A percentile compares a stretch with the other conserved stretches of the same genome.
These are phyloP conservation scores for Parambassis ranga DNA, from an alignment of 2,797 vertebrate species.

Conservation along the genomic window DNA sequence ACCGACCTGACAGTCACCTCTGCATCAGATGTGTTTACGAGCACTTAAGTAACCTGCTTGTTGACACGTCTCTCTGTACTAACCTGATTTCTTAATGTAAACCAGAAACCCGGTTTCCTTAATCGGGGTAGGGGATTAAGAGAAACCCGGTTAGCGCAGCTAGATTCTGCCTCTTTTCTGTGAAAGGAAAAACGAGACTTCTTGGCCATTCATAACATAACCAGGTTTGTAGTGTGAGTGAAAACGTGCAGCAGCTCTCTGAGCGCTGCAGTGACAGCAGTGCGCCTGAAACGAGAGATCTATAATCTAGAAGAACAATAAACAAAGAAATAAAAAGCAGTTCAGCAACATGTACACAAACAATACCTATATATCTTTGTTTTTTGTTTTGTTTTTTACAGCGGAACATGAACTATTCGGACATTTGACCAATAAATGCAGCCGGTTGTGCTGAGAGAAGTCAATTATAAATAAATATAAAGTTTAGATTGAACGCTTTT, in stretches of 20 bases:
- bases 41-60: background rate
- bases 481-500: too few relatives aligned
- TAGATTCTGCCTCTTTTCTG: background rate
- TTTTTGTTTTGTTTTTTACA: too few relatives aligned
- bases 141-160: conserved; percentile 36
- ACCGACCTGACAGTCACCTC: background rate
- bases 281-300: too few relatives aligned
- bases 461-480: too few relatives aligned
- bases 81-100: conserved; percentile 39
- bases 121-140: conserved; percentile 29
- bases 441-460: too few relatives aligned
- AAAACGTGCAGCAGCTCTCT: too few relatives aligned
- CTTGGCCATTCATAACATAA: background rate
- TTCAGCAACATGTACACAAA: too few relatives aligned
- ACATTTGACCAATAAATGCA: too few relatives aligned
- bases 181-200: background rate
- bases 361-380: too few relatives aligned
- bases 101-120: conserved; percentile 45
- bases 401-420: too few relatives aligned
- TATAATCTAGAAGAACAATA: too few relatives aligned
- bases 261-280: background rate
- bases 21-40: background rate
- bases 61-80: background rate
- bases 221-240: background rate
- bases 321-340: too few relatives aligned